A percentile compares a stretch with the other conserved stretches of the same genome.
Evolutionary conservation across 1,140 invertebrate species (phyloP).

Genomic region (Sinella curviseta): DNA sequence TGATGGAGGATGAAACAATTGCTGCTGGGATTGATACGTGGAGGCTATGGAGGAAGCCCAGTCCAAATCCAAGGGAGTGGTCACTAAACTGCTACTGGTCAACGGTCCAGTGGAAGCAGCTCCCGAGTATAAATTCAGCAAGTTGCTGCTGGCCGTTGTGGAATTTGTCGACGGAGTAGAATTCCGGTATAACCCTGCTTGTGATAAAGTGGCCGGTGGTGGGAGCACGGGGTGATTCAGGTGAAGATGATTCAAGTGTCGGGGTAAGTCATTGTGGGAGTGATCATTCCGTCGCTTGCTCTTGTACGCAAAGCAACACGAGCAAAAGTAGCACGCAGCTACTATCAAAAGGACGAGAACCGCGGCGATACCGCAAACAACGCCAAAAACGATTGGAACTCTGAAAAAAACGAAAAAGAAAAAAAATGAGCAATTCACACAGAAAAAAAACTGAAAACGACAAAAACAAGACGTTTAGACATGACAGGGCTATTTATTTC

Average conservation of each 20-base stretch:
- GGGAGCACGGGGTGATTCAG: background rate
- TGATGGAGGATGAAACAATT: background rate
- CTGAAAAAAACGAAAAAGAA: conserved; percentile 46
- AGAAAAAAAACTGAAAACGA: background rate
- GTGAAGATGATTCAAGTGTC: background rate
- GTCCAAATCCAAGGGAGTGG: conserved; percentile 39
- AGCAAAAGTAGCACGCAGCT: conserved; percentile 54
- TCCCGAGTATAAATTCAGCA: conserved; percentile 38
- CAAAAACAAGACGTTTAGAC: background rate
- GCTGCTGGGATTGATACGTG: background rate
- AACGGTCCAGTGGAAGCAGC: background rate
- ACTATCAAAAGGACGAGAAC: conserved; percentile 52
- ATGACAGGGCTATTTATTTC: background rate
- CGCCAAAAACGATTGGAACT: conserved; percentile 52
- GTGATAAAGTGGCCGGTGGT: background rate
- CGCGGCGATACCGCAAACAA: conserved; percentile 51
- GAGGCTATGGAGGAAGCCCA: conserved; percentile 7
- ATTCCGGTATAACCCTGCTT: background rate
- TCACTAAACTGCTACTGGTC: conserved; percentile 30
- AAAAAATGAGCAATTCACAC: background rate
- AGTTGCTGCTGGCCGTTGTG: conserved; percentile 33
- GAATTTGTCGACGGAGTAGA: background rate
- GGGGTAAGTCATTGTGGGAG: background rate
- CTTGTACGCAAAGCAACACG: conserved; percentile 53
- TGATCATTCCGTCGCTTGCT: conserved; percentile 45